Evolutionary conservation across 2,113 vertebrate species (phyloP).

Genomic region (Propithecus coquereli): DNA sequence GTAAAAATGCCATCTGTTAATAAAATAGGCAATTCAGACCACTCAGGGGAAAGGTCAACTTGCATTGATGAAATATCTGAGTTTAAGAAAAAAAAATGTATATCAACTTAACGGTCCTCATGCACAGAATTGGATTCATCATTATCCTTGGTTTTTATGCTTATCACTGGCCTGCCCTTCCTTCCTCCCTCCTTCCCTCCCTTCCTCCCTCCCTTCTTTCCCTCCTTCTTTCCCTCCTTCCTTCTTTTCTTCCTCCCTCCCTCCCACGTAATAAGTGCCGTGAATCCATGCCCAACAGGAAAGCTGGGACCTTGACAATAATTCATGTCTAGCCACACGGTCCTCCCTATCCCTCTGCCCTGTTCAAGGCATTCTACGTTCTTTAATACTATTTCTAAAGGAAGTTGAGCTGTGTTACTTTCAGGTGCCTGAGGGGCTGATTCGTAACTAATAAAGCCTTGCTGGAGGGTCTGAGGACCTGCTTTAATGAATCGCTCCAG

Average conservation of each 20-base stretch:
- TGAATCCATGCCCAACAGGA: neutral
- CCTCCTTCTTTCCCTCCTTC: neutral
- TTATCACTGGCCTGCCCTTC: neutral
- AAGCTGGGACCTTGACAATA: neutral
- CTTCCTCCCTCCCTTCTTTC: neutral
- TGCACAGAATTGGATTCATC: neutral
- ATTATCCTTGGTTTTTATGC: neutral
- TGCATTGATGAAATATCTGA: constrained; percentile 2
- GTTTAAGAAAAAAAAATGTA: neutral
- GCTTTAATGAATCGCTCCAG: neutral
- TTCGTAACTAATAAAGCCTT: neutral
- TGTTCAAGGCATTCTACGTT: neutral
- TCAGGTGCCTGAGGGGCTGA: neutral
- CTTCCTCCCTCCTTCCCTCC: no score
- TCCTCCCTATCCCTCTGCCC: neutral
- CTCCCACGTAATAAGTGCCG: neutral
- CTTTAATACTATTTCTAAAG: neutral
- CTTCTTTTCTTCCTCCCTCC: neutral
- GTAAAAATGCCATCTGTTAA: neutral
- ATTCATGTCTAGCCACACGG: neutral
- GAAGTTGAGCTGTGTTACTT: neutral
- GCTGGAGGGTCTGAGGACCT: neutral
- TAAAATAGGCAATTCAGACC: neutral
- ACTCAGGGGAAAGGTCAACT: neutral
- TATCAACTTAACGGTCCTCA: neutral